A percentile compares a stretch with the other conserved stretches of the same genome.
phyloP scores from a whole-genome alignment of 2,113 vertebrate genomes.

The Bucco capensis region DNA sequence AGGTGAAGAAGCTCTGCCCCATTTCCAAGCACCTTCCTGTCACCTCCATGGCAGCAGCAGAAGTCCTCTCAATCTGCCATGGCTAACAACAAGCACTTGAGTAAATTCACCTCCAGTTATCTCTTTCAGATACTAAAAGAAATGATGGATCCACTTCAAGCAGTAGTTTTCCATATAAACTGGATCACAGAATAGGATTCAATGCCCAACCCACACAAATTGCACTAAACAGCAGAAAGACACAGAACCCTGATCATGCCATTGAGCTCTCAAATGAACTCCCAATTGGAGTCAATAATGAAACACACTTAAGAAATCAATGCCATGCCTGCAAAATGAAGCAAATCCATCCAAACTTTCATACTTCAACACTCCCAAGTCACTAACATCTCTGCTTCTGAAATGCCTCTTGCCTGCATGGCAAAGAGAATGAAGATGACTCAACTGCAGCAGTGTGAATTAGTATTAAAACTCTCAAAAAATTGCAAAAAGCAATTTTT shows the following conservation, averaged over 20 bases:
- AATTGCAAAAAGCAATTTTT: not conserved
- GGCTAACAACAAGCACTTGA: not conserved
- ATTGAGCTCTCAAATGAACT: constrained; percentile 22
- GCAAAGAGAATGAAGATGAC: not conserved
- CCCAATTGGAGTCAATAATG: constrained; percentile 6
- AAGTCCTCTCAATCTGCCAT: not conserved
- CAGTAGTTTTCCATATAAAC: not conserved
- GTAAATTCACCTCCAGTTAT: not conserved
- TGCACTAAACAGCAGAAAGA: not conserved
- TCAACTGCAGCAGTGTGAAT: not conserved
- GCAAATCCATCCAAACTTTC: constrained; percentile 42
- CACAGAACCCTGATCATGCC: not conserved
- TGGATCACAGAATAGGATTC: not conserved
- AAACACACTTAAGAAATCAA: constrained; percentile 47
- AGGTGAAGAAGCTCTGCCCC: not conserved
- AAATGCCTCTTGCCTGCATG: not conserved
- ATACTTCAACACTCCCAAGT: not conserved
- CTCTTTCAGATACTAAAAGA: not conserved
- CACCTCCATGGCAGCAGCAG: not conserved
- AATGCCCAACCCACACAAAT: not conserved
- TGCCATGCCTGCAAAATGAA: constrained; percentile 33
- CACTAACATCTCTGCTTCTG: not conserved
- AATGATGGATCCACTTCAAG: not conserved
- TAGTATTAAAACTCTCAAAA: not conserved
- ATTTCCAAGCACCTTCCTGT: not conserved